Base-by-base conservation (phyloP, 2,797 vertebrate genomes). In the Smutsia temminckii region DNA sequence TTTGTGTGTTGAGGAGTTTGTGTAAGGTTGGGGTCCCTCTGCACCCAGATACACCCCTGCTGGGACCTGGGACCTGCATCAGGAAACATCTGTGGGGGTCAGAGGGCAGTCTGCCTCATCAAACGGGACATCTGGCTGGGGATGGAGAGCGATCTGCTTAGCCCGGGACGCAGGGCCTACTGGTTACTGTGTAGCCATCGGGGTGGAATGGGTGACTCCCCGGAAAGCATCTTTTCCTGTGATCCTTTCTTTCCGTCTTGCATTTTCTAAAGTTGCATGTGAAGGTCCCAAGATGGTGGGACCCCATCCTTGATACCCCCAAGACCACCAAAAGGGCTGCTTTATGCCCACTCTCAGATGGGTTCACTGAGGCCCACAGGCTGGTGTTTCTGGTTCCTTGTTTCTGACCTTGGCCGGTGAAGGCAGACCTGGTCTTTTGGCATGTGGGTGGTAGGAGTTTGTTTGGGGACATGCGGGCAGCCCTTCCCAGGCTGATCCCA, bases 71-170 rank as follows among this genome's bases (percentile, higher is more conserved):
- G 42, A 32, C 49, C 3, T 18, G 25, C 53, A 1, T 11, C 7
- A 2, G 23, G 42, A 37, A 23, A 25, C 18, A 3, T 34, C 55
- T 11, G 71, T 63, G 34, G 25, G 51, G 27, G 51, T 77, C 61
- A 8, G 68, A 13, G 66, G 55, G 57, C 0, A 0, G 27, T 49
- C 72, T 27, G n/a, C 8, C 4, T 25, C 0, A 0, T 11, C 32
- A 46, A 37, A 63, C 8, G 2, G 2, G 85, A 46, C 49, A 2
- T 27, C 40, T n/a, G 34, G 23, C 69, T 20, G 23, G 25, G 23
- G 21, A 3, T 1, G 6, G 63, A 64, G 72, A 42, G n/a, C 18
- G 1, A 0, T 8, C 27, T 51, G 32, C 12, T 6, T 46, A 23
- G 23, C 86, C 86, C 29, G 6, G 72, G 71, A 59, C 37, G 21